Evolutionary conservation across 1,140 invertebrate species (phyloP).

Genomic region (Trichonephila clavata): DNA sequence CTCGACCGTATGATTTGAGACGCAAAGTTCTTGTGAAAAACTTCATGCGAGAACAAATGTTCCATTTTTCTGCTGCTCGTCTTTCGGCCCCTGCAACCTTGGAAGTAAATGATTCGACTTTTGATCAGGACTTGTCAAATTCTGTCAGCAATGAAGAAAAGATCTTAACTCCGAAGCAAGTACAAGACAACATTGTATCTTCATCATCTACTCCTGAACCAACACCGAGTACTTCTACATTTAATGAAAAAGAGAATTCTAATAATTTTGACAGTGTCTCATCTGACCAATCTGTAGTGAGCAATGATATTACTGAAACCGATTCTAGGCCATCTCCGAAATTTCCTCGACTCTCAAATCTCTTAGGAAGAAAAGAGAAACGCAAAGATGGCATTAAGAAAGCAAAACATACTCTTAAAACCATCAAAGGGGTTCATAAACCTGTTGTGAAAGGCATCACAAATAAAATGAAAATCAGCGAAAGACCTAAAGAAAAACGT

Average conservation of each 20-base stretch:
- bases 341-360: constrained; percentile 3
- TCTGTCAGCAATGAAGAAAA: not conserved
- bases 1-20: constrained; percentile 67
- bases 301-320: not conserved
- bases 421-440: not conserved
- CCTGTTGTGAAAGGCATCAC: not conserved
- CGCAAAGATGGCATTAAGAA: constrained; percentile 35
- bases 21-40: constrained; percentile 70
- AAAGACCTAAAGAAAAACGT: not conserved
- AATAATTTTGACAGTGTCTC: not conserved
- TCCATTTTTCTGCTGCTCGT: not conserved
- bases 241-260: not conserved
- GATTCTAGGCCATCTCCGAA: not conserved
- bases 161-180: not conserved
- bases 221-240: not conserved
- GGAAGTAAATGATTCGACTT: not conserved
- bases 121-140: not conserved
- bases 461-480: not conserved
- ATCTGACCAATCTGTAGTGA: not conserved
- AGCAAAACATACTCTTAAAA: constrained; percentile 30
- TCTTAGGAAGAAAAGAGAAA: not conserved
- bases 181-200: not conserved
- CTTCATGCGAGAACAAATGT: constrained; percentile 65
- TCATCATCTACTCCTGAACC: not conserved
- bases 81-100: too few relatives aligned